These are phyloP conservation scores for Heliconius ismenius DNA, from an alignment of 2,888 invertebrate species.

Conservation along the genomic window DNA sequence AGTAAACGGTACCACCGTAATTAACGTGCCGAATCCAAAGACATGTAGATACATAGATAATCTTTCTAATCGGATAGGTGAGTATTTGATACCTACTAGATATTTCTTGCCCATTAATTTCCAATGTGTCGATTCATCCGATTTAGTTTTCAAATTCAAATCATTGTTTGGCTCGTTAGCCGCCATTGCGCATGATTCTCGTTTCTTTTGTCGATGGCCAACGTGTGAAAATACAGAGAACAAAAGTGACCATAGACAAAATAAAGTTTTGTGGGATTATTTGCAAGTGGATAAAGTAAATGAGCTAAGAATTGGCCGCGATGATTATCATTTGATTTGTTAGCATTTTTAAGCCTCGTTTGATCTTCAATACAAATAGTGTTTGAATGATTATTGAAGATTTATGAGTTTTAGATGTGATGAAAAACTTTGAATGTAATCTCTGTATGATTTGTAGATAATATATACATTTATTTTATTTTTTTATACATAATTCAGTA, in stretches of 20 bases:
- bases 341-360: slow-evolving; percentile 19
- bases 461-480: neutral
- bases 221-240: slow-evolving; percentile 54
- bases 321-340: slow-evolving; percentile 23
- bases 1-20: slow-evolving; percentile 28
- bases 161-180: slow-evolving; percentile 69
- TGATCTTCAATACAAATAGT: slow-evolving; percentile 12
- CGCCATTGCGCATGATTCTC: slow-evolving; percentile 46
- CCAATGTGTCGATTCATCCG: slow-evolving; percentile 72
- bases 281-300: slow-evolving; percentile 29
- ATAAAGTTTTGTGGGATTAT: slow-evolving; percentile 38
- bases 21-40: slow-evolving; percentile 51
- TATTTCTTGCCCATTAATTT: slow-evolving; percentile 46
- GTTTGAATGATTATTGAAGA: slow-evolving; percentile 7
- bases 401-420: slow-evolving; percentile 14
- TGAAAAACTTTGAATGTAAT: neutral
- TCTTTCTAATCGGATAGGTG: slow-evolving; percentile 58
- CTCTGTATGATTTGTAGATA: neutral
- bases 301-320: slow-evolving; percentile 17
- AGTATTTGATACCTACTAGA: slow-evolving; percentile 46
- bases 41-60: slow-evolving; percentile 51
- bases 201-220: slow-evolving; percentile 62
- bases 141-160: slow-evolving; percentile 72
- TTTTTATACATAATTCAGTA: no score
- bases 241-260: slow-evolving; percentile 36